These are phyloP conservation scores for Sarcoramphus papa DNA, from an alignment of 2,797 vertebrate species.

Conservation along the genomic window DNA sequence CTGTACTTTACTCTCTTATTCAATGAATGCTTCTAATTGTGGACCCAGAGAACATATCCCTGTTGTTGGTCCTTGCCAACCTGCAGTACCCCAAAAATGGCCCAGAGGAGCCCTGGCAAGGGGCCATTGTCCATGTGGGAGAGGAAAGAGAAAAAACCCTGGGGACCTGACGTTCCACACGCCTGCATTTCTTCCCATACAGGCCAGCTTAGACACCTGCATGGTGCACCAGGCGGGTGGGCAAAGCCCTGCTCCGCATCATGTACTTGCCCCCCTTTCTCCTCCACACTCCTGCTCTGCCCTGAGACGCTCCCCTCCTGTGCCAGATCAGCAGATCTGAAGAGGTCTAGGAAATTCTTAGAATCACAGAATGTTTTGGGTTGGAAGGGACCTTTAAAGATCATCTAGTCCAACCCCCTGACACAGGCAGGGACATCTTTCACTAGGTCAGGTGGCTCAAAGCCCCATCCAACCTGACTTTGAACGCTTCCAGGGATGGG, in stretches of 20 bases:
- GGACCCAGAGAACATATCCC: background rate
- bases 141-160: background rate
- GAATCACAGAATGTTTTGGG: background rate
- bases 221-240: fast-evolving
- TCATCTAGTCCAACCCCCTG: background rate
- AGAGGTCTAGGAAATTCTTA: background rate
- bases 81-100: background rate
- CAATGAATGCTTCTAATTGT: background rate
- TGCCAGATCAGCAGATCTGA: background rate
- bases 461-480: background rate
- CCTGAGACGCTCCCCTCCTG: background rate
- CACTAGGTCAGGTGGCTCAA: background rate
- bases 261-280: fast-evolving
- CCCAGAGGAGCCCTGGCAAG: background rate
- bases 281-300: background rate
- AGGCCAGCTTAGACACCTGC: background rate
- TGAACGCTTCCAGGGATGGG: background rate
- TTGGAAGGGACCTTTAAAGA: background rate
- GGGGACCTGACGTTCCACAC: background rate
- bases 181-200: background rate
- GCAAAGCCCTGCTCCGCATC: background rate
- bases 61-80: background rate
- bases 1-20: background rate
- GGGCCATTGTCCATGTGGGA: fast-evolving
- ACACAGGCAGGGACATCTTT: background rate